Evolutionary conservation across 2,113 vertebrate species (phyloP).

Genomic region (Deroptyus accipitrinus): DNA sequence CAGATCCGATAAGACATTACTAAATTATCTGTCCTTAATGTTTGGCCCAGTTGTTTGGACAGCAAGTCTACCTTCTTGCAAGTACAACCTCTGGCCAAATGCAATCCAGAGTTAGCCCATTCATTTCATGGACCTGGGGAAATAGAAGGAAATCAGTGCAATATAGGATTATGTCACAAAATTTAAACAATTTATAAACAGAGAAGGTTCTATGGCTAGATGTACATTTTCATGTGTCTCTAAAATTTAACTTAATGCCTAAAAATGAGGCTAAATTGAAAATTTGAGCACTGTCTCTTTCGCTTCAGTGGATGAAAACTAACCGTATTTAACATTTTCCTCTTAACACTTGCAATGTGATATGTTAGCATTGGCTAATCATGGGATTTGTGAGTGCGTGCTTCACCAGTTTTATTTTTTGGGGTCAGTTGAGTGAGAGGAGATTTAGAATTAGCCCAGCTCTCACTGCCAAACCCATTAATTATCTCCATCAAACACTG

Average conservation of each 20-base stretch:
- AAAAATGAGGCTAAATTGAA: neutral
- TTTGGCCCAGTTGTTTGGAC: neutral
- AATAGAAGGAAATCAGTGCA: neutral
- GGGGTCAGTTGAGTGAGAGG: neutral
- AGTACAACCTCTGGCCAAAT: neutral
- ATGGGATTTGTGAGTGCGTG: conserved; percentile 43
- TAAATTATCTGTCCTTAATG: neutral
- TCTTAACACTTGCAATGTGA: neutral
- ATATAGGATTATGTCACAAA: neutral
- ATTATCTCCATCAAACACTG: conserved; percentile 27
- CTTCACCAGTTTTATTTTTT: conserved; percentile 46
- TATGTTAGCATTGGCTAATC: conserved; percentile 3
- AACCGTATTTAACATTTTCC: neutral
- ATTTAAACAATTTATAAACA: neutral
- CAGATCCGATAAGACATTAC: neutral
- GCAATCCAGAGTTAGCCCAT: neutral
- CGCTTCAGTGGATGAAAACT: neutral
- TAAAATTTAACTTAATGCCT: neutral
- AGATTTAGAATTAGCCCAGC: neutral
- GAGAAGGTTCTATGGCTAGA: neutral
- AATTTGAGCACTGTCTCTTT: neutral
- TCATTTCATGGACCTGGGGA: neutral
- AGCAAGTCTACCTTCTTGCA: neutral
- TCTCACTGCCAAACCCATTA: conserved; percentile 17
- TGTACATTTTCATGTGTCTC: neutral